Evolutionary conservation across 2,113 vertebrate species (phyloP).

Genomic region (Empidonax alnorum): DNA sequence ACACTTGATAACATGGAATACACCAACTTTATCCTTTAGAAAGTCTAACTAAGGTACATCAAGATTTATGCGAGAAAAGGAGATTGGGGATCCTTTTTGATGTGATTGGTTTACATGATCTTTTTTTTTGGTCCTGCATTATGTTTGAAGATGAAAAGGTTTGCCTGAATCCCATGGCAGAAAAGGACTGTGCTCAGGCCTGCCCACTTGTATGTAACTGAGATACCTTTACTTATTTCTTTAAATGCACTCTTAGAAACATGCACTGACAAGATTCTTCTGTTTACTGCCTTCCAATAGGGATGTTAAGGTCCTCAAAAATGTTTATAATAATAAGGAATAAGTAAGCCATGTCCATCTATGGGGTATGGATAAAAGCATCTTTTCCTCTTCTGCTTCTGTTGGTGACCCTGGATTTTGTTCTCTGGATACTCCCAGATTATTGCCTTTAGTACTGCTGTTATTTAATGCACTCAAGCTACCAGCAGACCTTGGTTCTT

Average conservation of each 20-base stretch:
- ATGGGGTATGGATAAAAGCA: not conserved
- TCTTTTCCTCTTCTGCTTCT: not conserved
- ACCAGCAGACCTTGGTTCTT: not conserved
- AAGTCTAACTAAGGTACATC: not conserved
- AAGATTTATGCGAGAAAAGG: not conserved
- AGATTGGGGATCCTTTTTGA: not conserved
- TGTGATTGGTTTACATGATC: not conserved
- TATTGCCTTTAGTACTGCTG: not conserved
- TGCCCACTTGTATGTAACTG: not conserved
- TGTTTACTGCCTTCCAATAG: not conserved
- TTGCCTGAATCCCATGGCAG: not conserved
- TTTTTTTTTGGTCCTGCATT: not conserved
- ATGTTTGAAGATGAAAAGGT: not conserved
- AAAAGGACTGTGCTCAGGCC: not conserved
- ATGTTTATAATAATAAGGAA: not conserved
- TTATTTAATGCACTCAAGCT: not conserved
- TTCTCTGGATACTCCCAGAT: not conserved
- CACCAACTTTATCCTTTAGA: not conserved
- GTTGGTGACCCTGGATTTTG: not conserved
- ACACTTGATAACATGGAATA: not conserved
- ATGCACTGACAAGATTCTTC: not conserved
- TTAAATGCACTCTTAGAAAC: conserved; percentile 8
- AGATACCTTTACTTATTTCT: not conserved
- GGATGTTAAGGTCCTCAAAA: not conserved
- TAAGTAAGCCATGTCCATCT: not conserved